Conservation (phyloP, 2,113 vertebrate genomes). For the Pelobates fuscus region DNA sequence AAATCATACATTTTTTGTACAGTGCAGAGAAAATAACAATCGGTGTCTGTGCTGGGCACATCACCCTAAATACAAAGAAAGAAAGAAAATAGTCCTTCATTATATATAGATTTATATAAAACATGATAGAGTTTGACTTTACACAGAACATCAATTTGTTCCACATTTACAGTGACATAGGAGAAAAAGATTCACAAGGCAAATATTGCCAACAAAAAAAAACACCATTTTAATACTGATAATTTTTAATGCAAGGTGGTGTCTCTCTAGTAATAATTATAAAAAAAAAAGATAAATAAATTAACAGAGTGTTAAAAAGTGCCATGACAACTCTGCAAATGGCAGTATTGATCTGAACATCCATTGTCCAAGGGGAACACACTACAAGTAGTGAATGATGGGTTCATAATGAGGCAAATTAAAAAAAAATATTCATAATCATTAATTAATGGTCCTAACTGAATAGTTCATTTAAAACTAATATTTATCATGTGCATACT, state of each 20-base stretch:
- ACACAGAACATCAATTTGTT: constrained; percentile 62
- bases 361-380: constrained; percentile 29
- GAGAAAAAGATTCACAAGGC: constrained; percentile 69
- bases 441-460: no score
- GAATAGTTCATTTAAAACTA: no score
- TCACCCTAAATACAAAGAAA: constrained; percentile 53
- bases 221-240: constrained; percentile 79
- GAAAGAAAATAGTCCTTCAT: constrained; percentile 70
- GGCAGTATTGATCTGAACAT: constrained; percentile 53
- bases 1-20: constrained; percentile 78
- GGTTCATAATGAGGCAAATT: neutral
- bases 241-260: constrained; percentile 64
- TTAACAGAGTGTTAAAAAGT: constrained; percentile 91
- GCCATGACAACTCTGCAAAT: constrained; percentile 81
- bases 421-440: neutral
- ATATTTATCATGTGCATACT: no score
- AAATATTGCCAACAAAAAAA: constrained; percentile 98
- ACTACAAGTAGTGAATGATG: neutral
- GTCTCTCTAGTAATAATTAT: constrained; percentile 74
- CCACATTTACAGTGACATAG: constrained; percentile 70
- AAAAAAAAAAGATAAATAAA: constrained; percentile 80
- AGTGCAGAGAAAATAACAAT: constrained; percentile 85
- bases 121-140: constrained; percentile 70
- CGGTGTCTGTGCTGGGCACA: no score
- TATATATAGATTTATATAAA: constrained; percentile 80